Conservation (phyloP, 2,113 vertebrate genomes). For the Tachuris rubrigastra region DNA sequence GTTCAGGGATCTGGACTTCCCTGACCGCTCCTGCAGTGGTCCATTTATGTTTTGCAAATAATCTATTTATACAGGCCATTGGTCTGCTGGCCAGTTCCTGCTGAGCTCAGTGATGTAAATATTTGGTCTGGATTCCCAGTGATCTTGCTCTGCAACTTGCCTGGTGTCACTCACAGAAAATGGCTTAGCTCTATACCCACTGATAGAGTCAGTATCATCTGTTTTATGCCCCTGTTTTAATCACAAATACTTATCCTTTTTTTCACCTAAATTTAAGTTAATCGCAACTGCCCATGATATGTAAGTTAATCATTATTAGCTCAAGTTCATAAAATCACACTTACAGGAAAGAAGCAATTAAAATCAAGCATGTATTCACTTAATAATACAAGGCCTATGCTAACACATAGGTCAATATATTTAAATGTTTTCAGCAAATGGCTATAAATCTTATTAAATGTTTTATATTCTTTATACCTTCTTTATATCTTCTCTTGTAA, state of each 20-base stretch:
- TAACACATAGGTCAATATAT: constrained; percentile 15
- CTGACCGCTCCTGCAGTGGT: not conserved
- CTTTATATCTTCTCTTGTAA: not conserved
- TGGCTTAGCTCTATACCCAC: not conserved
- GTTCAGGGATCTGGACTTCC: not conserved
- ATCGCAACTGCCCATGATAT: not conserved
- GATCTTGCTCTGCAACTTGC: not conserved
- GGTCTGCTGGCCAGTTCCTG: not conserved
- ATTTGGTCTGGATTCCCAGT: not conserved
- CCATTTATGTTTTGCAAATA: not conserved
- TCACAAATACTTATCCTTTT: not conserved
- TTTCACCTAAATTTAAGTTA: constrained; percentile 1
- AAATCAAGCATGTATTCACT: constrained; percentile 1
- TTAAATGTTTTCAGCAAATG: constrained; percentile 21
- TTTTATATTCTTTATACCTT: not conserved
- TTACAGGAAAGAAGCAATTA: constrained; percentile 42
- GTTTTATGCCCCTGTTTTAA: not conserved
- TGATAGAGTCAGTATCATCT: not conserved
- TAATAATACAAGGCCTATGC: constrained; percentile 17
- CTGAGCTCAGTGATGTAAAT: not conserved
- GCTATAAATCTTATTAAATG: not conserved
- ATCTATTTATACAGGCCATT: not conserved
- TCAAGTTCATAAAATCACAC: constrained; percentile 35
- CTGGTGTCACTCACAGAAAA: not conserved
- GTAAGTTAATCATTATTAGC: constrained; percentile 18